Conservation (phyloP, 2,888 invertebrate genomes). For the Cataglyphis altisquamis region DNA sequence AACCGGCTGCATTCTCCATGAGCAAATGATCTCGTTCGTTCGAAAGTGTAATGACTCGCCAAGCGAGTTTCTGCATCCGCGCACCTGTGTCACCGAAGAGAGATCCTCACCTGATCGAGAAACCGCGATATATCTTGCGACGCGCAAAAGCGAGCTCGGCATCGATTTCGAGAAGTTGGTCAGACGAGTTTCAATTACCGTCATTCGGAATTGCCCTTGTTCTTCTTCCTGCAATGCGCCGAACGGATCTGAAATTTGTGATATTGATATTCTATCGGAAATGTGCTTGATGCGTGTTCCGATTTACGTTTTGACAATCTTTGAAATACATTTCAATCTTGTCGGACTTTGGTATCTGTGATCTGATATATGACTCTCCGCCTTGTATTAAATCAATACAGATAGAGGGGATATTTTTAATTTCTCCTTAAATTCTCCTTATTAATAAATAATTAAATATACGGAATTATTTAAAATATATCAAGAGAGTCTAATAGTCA, state of each 20-base stretch:
- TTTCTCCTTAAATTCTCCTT: neutral
- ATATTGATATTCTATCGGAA: conserved; percentile 69
- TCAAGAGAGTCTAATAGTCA: neutral
- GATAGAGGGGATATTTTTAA: neutral
- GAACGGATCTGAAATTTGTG: conserved; percentile 42
- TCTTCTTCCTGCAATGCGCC: conserved; percentile 71
- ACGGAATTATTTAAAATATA: neutral
- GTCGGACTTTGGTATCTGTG: neutral
- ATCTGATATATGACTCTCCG: neutral
- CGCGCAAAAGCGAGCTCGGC: conserved; percentile 40
- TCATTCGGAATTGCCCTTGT: conserved; percentile 77
- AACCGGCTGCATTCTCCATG: conserved; percentile 30
- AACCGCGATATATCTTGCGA: conserved; percentile 56
- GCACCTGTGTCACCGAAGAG: conserved; percentile 69
- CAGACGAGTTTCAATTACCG: conserved; percentile 78
- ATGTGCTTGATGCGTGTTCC: conserved; percentile 37
- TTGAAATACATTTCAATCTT: neutral
- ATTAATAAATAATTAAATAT: neutral
- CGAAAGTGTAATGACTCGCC: conserved; percentile 59
- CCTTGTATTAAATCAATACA: conserved; percentile 1
- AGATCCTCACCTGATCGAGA: conserved; percentile 43
- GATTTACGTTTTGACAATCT: conserved; percentile 3
- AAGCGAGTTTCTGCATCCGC: conserved; percentile 55
- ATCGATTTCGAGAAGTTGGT: conserved; percentile 71
- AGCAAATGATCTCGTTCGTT: conserved; percentile 61